Percentiles rank a stretch among this genome's conserved stretches.
These are phyloP conservation scores for Apotomis capreana DNA, from an alignment of 2,888 invertebrate genomes.

Conservation along the genomic window DNA sequence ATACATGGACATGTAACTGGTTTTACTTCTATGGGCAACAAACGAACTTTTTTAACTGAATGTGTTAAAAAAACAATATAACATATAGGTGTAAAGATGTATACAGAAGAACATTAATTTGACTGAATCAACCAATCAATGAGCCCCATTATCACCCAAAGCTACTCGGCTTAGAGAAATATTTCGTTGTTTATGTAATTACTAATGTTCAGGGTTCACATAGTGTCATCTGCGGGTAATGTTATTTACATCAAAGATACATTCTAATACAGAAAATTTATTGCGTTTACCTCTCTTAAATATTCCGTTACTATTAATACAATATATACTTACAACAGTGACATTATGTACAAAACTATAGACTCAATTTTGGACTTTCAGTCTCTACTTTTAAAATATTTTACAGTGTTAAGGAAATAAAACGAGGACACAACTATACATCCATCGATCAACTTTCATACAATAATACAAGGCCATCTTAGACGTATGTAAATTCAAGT, in stretches of 20 bases:
- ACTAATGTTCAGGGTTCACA: slow-evolving; percentile 51
- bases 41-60: not conserved
- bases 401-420: slow-evolving; percentile 67
- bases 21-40: not conserved
- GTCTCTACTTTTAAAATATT: slow-evolving; percentile 78
- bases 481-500: slow-evolving; percentile 56
- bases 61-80: not conserved
- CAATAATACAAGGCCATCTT: slow-evolving; percentile 76
- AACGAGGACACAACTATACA: slow-evolving; percentile 65
- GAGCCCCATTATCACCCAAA: slow-evolving; percentile 45
- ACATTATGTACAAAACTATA: slow-evolving; percentile 81
- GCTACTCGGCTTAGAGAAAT: slow-evolving; percentile 45
- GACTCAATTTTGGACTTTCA: slow-evolving; percentile 83
- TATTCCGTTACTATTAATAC: slow-evolving; percentile 74
- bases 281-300: slow-evolving; percentile 79
- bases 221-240: slow-evolving; percentile 59
- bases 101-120: not conserved
- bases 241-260: slow-evolving; percentile 72
- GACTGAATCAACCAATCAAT: slow-evolving; percentile 9
- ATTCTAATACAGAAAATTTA: slow-evolving; percentile 80
- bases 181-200: slow-evolving; percentile 62
- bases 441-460: slow-evolving; percentile 58
- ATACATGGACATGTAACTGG: not conserved
- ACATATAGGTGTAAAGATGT: not conserved
- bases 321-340: slow-evolving; percentile 80